Evolutionary conservation across 2,888 invertebrate species (phyloP), one percentile per base, ranked within the genome.

Genomic region (Galerucella pusilla): DNA sequence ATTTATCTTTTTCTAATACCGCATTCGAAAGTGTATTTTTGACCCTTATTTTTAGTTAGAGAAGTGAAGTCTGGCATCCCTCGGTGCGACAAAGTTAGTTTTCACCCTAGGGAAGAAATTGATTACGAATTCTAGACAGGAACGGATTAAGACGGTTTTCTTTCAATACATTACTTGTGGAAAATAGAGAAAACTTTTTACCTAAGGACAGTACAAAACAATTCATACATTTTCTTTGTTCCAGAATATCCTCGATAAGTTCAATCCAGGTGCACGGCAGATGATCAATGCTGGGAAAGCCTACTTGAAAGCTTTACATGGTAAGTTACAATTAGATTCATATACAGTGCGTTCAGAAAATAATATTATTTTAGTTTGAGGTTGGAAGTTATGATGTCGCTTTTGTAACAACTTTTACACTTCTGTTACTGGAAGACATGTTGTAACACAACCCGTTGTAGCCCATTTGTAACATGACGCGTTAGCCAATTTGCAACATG

Each of bases 201-300:
- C 0, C 35, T 6, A 42, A 7, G 9, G 1, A 42, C 35, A 42
- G 7, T 42, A 42, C 7, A 42, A n/a, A 7, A 52, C n/a, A 16
- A 46, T 46, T 12, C 2, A 12, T 1, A 12, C 12, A 12, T 65
- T 49, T 4, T 16, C 3, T 65, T 52, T 52, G 88, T 94, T 94
- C 81, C 93, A 96, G 97, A 97, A 97, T 88, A 96, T 97, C 88
- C 91, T 97, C 91, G 97, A 97, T 88, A 97, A 97, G 90, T 97
- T 97, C 90, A 97, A 97, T 90, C 97, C 97, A 74, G 96, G 96
- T 80, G 96, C 97, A 63, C 92, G 96, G 85, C 97, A 97, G 89
- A 92, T 97, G 91, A 96, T 97, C 88, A 94, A 95, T 83, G 95
- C 97, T 82, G 97, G 97, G 76, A 97, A 97, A 88, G 95, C 97